Percentiles rank a stretch among this genome's conserved stretches.
Evolutionary conservation across 2,888 invertebrate species (phyloP).

Genomic region (Heliconius hortense): DNA sequence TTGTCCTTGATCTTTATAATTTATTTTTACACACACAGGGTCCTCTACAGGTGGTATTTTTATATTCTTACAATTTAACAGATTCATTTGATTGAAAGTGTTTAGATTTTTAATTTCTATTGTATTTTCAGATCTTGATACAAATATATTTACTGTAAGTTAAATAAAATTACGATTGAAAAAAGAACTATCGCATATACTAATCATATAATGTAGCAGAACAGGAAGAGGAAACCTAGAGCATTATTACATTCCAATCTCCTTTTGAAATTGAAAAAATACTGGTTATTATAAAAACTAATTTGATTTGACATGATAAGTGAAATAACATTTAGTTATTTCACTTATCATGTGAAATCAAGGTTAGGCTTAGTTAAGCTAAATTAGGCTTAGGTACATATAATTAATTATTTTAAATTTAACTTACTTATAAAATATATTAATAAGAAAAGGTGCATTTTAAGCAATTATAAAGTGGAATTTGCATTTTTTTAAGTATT

Average conservation of each 20-base stretch:
- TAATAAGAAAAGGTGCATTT: constrained; percentile 19
- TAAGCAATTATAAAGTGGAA: not conserved
- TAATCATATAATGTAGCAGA: not conserved
- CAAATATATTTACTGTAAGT: constrained; percentile 2
- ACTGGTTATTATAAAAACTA: too few relatives aligned
- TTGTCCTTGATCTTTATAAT: constrained; percentile 24
- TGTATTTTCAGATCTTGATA: not conserved
- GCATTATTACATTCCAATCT: too few relatives aligned
- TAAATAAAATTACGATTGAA: not conserved
- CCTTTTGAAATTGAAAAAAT: too few relatives aligned
- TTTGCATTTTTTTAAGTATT: not conserved
- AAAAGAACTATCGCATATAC: not conserved
- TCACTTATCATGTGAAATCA: too few relatives aligned
- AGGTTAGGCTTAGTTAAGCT: not conserved
- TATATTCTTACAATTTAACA: constrained; percentile 46
- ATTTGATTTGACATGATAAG: not conserved
- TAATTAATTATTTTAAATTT: not conserved
- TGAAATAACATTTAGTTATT: not conserved
- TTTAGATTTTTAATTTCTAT: not conserved
- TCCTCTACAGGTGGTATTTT: constrained; percentile 50
- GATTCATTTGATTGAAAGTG: not conserved
- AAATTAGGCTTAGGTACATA: not conserved
- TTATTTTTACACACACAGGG: constrained; percentile 52
- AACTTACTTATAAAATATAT: constrained; percentile 11
- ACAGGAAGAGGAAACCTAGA: not conserved